Base-by-base conservation (phyloP, 2,797 vertebrate species). In the Epinephelus awoara region DNA sequence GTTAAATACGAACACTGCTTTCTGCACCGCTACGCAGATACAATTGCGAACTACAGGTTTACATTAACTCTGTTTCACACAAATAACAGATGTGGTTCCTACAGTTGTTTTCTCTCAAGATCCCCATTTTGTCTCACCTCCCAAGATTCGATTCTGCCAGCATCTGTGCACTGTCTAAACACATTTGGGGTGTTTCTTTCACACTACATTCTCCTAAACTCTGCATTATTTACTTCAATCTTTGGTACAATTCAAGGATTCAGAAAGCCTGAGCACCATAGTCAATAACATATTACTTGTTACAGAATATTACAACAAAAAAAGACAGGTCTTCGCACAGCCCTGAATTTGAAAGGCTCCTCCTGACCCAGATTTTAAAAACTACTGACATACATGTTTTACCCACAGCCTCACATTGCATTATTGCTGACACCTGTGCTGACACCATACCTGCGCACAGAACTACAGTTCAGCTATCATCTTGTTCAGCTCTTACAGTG, bases 1-100 rank as follows among this genome's bases (percentile, higher is more conserved):
- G 78, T 79, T 88, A 79, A 84, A 84, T 75, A 73, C 9, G n/a
- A 80, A 87, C 77, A 70, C 79, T 42, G 44, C 72, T 85, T 79
- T 90, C 71, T 69, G 76, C 83, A 75, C 55, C 54, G 29, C 69
- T 56, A 67, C 49, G 10, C 74, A 70, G 50, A 59, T 44, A 68
- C 56, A 44, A 80, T 61, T 71, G 72, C 46, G 46, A 84, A 38
- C 63, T 63, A 54, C 42, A 21, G 65, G 58, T 86, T 89, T 75
- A 68, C 66, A 81, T 75, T 73, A 38, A 65, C 62, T 73, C 64
- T 27, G 29, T 70, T 72, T 68, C 64, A 69, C 50, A 67, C 75
- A 62, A 66, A 64, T 55, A 55, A 70, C 67, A 65, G 40, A 25
- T 69, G 51, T 38, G 67, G 40, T 52, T 70, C 79, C 52, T 89